Base-by-base conservation (phyloP, 92 coral and sea anemone genomes). In the Epizoanthus ramosus region DNA sequence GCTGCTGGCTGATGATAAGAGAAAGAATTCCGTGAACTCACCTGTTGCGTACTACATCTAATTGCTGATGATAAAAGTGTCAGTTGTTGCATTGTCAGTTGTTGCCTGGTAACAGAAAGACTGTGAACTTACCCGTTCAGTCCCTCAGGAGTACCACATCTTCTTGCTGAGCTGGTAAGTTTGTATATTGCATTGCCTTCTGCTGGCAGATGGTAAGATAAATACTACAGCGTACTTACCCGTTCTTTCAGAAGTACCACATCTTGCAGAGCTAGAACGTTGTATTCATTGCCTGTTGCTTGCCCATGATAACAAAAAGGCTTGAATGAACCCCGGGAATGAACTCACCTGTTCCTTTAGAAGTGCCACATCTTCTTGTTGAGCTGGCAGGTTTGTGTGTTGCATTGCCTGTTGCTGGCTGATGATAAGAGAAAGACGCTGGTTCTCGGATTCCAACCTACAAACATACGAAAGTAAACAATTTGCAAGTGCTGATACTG, bases 381-480 rank as follows among this genome's bases (percentile, higher is more conserved):
- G 70, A 17, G 82, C 41, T 17, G 68, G 61, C 5, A 22, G 3
- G 68, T 76, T 35, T 18, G 69, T 45, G 43, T 57, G 75, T 17
- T 73, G 71, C 61, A 68, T 66, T 16, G 45, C 33, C 17, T 85
- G 80, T 22, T 61, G 86, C 16, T 50, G 73, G 60, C 87, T 68
- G 35, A 90, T 1, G 28, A 71, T 64, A 17, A 56, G 87, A 4
- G 88, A 84, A 6, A 93, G 90, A 10, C 93, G 95, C 14, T 71
- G 86, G 68, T 84, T 93, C 58, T 93, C 98, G 8, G 91, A 75
- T 67, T 89, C 85, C 37, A 93, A 86, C 72, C 98, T 93, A 23
- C 17, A 58, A 58, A 79, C 10, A 13, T 13, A 50, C 54, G 14
- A 50, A 50, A 50, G 15, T 12, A 50, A 50, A 50, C 14, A 9